These are phyloP conservation scores for Fukomys damarensis DNA, from an alignment of 2,113 vertebrate species.

Conservation along the genomic window DNA sequence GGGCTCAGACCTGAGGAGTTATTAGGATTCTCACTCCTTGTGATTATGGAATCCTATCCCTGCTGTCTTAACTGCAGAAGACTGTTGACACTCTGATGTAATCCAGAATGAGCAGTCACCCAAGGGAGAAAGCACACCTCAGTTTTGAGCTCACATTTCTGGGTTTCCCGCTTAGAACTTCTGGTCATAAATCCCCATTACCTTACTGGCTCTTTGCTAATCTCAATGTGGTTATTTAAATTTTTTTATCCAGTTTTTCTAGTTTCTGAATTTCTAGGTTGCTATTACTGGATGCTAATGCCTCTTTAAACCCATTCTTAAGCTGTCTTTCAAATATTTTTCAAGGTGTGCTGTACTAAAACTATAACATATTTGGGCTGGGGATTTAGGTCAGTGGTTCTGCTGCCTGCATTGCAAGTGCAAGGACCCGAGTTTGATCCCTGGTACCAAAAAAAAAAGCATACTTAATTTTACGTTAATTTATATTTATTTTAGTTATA, in stretches of 20 bases:
- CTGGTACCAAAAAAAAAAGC: too few relatives aligned
- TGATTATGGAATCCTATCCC: background rate
- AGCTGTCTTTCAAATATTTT: background rate
- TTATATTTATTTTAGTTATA: slow-evolving; percentile 6
- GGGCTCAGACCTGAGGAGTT: background rate
- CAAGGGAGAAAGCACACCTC: background rate
- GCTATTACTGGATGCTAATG: background rate
- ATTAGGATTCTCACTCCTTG: background rate
- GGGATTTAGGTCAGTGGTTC: too few relatives aligned
- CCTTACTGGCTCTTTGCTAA: background rate
- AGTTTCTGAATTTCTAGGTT: background rate
- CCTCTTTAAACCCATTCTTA: background rate
- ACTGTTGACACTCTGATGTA: background rate
- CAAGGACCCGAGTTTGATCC: too few relatives aligned
- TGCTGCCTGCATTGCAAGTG: too few relatives aligned
- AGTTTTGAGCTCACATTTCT: background rate
- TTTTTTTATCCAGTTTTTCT: background rate
- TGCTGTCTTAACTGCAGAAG: background rate
- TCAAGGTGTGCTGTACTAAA: background rate
- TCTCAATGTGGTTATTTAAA: background rate
- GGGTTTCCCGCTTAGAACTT: background rate
- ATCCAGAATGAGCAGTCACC: background rate
- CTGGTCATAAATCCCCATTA: background rate
- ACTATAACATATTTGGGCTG: background rate
- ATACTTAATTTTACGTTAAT: background rate